Base-by-base conservation (phyloP, 2,113 vertebrate genomes). In the Pycnonotus jocosus region DNA sequence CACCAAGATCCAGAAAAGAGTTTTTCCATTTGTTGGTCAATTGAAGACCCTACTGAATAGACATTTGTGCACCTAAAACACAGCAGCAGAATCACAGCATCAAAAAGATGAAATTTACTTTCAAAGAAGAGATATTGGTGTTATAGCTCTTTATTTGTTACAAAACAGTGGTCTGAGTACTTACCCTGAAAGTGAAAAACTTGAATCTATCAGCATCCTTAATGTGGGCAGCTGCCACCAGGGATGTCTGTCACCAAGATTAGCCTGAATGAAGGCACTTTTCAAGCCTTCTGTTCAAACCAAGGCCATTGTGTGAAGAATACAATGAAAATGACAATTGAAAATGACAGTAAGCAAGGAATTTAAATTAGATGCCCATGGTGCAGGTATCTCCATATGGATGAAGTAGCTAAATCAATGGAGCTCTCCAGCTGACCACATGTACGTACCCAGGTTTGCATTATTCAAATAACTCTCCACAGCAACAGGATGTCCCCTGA, bases 391-490 rank as follows among this genome's bases (percentile, higher is more conserved):
- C 15, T 86, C 54, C 57, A 40, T 40, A 18, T 38, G 21, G 27
- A 24, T 70, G n/a, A 89, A 22, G 23, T 2, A 19, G 12, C 8
- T 66, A 24, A 47, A 16, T 44, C 35, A 25, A 3, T 12, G 48
- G 35, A 81, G 10, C 15, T 61, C 40, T 65, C 40, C n/a, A 82
- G n/a, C 13, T 86, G 45, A 76, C 23, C 19, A 8, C 0, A 0
- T 7, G 12, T 28, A 56, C 0, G 0, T 28, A 50, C 6, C 11
- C 10, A 0, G 4, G 7, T 72, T 60, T 81, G 10, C 8, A 56
- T 6, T 4, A 51, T 51, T 51, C 23, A 1, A 87, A 44, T 45
- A 90, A 71, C 19, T 84, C 53, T 77, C 42, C 35, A 12, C 12
- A 44, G 70, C 37, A 89, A 68, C 70, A 60, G 40, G 11, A 47